Conservation (phyloP, 2,888 invertebrate species). For the Heliconius erato region DNA sequence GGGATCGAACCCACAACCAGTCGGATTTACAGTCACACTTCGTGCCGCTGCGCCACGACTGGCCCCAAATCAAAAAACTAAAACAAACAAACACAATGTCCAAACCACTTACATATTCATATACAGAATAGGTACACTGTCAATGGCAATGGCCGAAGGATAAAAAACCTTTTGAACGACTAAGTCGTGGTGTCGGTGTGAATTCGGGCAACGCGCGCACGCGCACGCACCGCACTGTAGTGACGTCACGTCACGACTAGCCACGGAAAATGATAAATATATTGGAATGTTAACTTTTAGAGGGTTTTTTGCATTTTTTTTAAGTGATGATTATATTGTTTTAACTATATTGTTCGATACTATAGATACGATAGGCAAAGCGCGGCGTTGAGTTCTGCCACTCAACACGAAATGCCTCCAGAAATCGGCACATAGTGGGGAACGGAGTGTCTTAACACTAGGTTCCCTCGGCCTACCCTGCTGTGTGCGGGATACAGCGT, state of each 20-base stretch:
- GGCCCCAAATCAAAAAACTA: background rate
- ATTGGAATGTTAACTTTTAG: background rate
- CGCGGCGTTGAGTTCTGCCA: no score
- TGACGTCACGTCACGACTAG: slow-evolving; percentile 54
- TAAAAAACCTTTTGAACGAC: slow-evolving; percentile 47
- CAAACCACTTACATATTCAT: background rate
- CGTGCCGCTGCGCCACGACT: no score
- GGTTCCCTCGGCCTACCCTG: no score
- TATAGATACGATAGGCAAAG: no score
- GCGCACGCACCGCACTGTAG: slow-evolving; percentile 50
- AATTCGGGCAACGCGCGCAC: slow-evolving; percentile 58
- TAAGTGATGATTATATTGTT: background rate
- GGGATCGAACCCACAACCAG: no score
- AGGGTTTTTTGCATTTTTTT: background rate
- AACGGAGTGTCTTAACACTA: no score
- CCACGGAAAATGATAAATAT: slow-evolving; percentile 41
- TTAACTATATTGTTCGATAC: no score
- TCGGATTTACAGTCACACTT: no score
- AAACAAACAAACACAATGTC: background rate
- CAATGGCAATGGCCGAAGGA: slow-evolving; percentile 41
- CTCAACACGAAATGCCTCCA: no score
- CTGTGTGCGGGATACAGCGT: no score
- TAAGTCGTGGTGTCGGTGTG: slow-evolving; percentile 56
- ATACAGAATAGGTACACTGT: slow-evolving; percentile 8
- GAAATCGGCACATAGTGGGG: no score